phyloP scores from a whole-genome alignment of 2,888 invertebrate species.

The Macrophya annulata region DNA sequence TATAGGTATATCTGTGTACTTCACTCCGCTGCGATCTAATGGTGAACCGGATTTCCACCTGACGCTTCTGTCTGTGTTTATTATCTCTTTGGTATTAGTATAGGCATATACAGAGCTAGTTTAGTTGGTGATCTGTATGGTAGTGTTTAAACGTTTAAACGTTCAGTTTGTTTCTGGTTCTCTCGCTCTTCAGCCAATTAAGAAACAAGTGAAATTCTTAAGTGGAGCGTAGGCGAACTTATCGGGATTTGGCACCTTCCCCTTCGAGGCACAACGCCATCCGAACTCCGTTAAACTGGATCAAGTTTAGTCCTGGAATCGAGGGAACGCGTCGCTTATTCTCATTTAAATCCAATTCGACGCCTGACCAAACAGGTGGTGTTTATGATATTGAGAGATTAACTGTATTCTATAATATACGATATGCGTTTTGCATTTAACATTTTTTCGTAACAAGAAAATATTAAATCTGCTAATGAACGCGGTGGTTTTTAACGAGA shows the following conservation, averaged over 20 bases:
- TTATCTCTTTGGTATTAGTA: not conserved
- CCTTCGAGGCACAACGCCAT: not conserved
- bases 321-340: not conserved
- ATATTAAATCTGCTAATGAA: constrained; percentile 72
- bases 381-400: constrained; percentile 3
- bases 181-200: constrained; percentile 29
- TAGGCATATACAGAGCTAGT: not conserved
- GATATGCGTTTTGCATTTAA: not conserved
- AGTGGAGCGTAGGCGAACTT: constrained; percentile 29
- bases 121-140: not conserved
- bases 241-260: constrained; percentile 39
- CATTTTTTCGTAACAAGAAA: not conserved
- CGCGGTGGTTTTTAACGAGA: constrained; percentile 49
- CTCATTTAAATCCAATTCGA: constrained; percentile 10
- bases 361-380: constrained; percentile 4
- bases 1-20: not conserved
- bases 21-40: not conserved
- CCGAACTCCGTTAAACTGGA: constrained; percentile 19
- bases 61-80: not conserved
- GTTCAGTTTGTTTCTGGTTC: constrained; percentile 12
- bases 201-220: constrained; percentile 43
- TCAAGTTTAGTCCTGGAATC: constrained; percentile 26
- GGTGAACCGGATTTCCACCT: constrained; percentile 17
- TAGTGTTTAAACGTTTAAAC: constrained; percentile 1
- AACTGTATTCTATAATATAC: not conserved